Conservation (phyloP, 2,113 vertebrate genomes). For the Loxodonta africana region DNA sequence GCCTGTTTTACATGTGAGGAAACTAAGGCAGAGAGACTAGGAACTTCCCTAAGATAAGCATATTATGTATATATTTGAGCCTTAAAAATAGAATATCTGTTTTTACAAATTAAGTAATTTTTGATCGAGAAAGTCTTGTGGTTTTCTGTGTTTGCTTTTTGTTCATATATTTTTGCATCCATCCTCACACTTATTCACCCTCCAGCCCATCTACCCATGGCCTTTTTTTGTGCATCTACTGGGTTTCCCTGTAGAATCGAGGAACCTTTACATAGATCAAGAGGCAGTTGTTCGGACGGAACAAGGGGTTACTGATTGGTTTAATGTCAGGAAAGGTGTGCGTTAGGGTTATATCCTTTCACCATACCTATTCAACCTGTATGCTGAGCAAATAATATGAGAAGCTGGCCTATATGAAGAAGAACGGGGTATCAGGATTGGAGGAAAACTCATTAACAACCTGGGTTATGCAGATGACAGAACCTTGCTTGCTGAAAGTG, state of each 20-base stretch:
- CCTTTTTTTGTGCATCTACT: not conserved
- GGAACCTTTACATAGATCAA: too few species aligned
- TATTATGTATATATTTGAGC: not conserved
- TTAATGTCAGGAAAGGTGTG: too few species aligned
- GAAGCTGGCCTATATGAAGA: too few species aligned
- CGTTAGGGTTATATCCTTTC: too few species aligned
- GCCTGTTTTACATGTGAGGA: not conserved
- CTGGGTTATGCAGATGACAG: too few species aligned
- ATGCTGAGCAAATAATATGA: too few species aligned
- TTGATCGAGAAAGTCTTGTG: not conserved
- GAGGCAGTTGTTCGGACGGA: too few species aligned
- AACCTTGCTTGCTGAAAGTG: too few species aligned
- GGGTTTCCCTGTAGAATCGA: not conserved
- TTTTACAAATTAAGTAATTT: not conserved
- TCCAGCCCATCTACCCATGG: rapidly evolving
- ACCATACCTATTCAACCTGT: too few species aligned
- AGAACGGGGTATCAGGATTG: too few species aligned
- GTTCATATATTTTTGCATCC: not conserved
- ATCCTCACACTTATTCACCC: not conserved
- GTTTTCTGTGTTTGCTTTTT: not conserved
- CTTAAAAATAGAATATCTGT: not conserved
- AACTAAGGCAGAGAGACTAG: not conserved
- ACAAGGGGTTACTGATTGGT: too few species aligned
- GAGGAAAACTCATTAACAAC: too few species aligned
- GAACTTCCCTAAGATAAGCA: not conserved